phyloP scores from a whole-genome alignment of 2,797 vertebrate genomes.

The Artibeus jamaicensis region DNA sequence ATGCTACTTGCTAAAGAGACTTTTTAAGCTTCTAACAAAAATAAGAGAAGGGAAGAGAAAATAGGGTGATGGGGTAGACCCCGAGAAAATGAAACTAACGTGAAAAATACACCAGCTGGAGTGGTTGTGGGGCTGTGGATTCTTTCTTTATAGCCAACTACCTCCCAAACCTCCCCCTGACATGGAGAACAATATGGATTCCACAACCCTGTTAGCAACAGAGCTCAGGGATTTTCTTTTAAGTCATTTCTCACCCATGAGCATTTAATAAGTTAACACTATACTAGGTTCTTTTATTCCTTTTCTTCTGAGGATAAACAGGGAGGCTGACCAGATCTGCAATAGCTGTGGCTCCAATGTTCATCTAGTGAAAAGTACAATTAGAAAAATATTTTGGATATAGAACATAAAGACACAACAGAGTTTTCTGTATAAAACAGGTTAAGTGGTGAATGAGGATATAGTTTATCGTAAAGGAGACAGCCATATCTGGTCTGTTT shows the following conservation, averaged over 20 bases:
- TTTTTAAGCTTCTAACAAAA: neutral
- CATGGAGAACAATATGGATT: neutral
- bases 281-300: neutral
- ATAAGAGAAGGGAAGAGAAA: neutral
- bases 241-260: neutral
- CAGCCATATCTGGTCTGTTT: neutral
- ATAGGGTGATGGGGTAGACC: neutral
- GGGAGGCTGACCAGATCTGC: neutral
- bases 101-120: neutral
- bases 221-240: neutral
- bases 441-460: neutral
- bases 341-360: neutral
- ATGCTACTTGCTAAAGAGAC: neutral
- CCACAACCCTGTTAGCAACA: neutral
- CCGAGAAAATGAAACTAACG: neutral
- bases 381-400: neutral
- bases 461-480: neutral
- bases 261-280: neutral
- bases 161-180: neutral
- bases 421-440: neutral
- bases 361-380: neutral
- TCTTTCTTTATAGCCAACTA: neutral
- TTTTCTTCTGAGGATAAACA: neutral
- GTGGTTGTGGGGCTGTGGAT: neutral
- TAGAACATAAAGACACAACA: neutral